phyloP scores from a whole-genome alignment of 2,113 vertebrate species.

The Xenotilapia longispinis region DNA sequence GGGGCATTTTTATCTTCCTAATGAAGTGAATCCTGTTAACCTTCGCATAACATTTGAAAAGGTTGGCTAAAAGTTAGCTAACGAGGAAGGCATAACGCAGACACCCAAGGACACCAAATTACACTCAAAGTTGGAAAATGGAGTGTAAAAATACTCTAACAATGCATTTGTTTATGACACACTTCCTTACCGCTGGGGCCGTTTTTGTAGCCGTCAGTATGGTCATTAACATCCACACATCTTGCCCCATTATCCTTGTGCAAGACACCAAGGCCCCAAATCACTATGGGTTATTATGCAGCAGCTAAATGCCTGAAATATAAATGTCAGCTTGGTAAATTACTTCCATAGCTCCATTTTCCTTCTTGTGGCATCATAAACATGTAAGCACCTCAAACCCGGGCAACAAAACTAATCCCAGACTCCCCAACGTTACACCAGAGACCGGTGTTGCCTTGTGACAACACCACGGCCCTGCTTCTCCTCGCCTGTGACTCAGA shows the following conservation, averaged over 20 bases:
- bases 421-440: constrained; percentile 11
- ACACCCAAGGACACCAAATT: neutral
- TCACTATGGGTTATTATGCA: neutral
- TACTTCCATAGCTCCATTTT: neutral
- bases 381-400: constrained; percentile 34
- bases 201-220: neutral
- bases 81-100: neutral
- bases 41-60: constrained; percentile 20
- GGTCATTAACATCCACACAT: neutral
- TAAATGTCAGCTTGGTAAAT: neutral
- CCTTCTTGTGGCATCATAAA: neutral
- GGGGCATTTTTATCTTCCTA: constrained; percentile 15
- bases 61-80: constrained; percentile 2
- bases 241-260: neutral
- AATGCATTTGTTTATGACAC: neutral
- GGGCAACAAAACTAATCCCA: constrained; percentile 42
- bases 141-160: neutral
- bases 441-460: neutral
- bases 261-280: neutral
- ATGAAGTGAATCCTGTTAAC: constrained; percentile 48
- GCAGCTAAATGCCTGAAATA: neutral
- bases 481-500: constrained; percentile 17
- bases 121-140: neutral
- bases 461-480: constrained; percentile 23
- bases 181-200: neutral